A percentile compares a stretch with the other conserved stretches of the same genome.
Conservation (phyloP, 2,113 vertebrate species). For the Euleptes europaea region DNA sequence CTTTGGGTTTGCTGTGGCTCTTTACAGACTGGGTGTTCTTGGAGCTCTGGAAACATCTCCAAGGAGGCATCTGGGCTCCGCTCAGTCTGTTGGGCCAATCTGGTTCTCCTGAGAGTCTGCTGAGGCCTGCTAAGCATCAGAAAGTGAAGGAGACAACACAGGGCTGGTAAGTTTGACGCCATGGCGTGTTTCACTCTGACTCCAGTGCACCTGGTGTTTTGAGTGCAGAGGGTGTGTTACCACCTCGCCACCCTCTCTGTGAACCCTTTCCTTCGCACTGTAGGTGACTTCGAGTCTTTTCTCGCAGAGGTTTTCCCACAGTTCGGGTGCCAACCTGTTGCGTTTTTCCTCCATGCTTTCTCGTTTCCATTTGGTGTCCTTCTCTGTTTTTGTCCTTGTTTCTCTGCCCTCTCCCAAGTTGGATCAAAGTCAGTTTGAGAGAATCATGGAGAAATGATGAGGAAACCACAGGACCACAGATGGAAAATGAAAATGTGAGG, state of each 20-base stretch:
- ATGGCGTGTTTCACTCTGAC: not conserved
- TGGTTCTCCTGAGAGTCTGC: not conserved
- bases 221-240: not conserved
- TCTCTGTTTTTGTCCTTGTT: no score
- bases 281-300: no score
- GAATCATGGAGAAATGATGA: no score
- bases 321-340: no score
- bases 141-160: not conserved
- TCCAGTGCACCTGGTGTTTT: not conserved
- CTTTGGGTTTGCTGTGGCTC: not conserved
- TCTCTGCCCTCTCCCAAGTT: no score
- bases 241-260: no score
- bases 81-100: not conserved
- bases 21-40: not conserved
- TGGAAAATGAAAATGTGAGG: no score
- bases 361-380: no score
- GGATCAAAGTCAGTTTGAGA: no score
- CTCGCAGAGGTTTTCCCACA: no score
- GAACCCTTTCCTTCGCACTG: not conserved
- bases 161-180: not conserved
- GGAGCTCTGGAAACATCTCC: not conserved
- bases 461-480: no score
- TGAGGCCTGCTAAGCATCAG: not conserved
- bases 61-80: not conserved
- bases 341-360: no score